Percentiles rank a stretch among this genome's conserved stretches.
Conservation (phyloP, 2,797 vertebrate genomes). For the Premnoplex brunnescens region DNA sequence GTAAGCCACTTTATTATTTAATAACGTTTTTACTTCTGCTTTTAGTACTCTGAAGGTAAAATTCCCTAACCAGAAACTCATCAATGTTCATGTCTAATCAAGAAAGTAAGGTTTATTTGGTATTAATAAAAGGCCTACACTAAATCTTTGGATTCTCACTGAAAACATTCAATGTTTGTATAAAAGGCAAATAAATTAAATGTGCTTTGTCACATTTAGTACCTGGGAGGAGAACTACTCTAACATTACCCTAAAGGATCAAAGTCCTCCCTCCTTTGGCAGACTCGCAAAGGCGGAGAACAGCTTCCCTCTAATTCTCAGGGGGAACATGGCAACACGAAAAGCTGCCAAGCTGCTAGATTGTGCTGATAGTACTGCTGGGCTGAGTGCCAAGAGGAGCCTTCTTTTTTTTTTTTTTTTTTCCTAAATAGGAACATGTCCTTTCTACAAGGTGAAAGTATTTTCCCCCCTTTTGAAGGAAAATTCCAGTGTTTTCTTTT, state of each 20-base stretch:
- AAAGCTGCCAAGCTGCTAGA: conserved; percentile 68
- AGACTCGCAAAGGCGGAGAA: conserved; percentile 44
- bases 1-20: not conserved
- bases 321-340: conserved; percentile 62
- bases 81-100: conserved; percentile 37
- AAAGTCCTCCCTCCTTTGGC: conserved; percentile 73
- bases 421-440: conserved; percentile 64
- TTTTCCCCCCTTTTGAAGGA: conserved; percentile 60
- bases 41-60: conserved; percentile 24
- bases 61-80: conserved; percentile 5
- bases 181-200: conserved; percentile 71
- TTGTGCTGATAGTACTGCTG: conserved; percentile 62
- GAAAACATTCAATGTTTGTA: conserved; percentile 68
- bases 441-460: conserved; percentile 73
- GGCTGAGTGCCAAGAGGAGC: conserved; percentile 63
- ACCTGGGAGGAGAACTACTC: conserved; percentile 69
- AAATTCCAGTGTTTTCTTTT: conserved; percentile 71
- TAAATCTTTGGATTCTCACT: conserved; percentile 57
- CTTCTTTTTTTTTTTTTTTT: not conserved
- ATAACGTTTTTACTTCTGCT: conserved; percentile 12
- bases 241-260: conserved; percentile 70
- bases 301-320: conserved; percentile 66
- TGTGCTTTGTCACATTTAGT: conserved; percentile 72
- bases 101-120: conserved; percentile 59
- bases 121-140: conserved; percentile 50